Evolutionary conservation across 37 sponge, comb jelly and placozoan species (phyloP).

Genomic region (Aplysina aerophoba): DNA sequence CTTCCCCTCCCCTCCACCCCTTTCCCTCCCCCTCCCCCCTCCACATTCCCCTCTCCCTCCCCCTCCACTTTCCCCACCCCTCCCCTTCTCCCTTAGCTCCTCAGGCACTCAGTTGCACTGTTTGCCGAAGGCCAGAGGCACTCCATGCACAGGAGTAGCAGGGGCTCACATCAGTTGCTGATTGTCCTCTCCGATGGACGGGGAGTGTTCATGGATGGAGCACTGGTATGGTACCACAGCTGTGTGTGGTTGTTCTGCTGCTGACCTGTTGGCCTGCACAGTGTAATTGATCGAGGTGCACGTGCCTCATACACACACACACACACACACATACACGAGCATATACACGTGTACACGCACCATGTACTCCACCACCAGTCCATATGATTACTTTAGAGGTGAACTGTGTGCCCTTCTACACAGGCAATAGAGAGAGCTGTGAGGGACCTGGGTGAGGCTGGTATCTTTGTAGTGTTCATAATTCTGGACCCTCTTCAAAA

Average conservation of each 20-base stretch:
- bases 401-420: neutral
- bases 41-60: no score
- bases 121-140: slow-evolving; percentile 27
- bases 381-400: neutral
- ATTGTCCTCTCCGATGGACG: slow-evolving; percentile 95
- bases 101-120: slow-evolving; percentile 42
- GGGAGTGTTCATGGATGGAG: slow-evolving; percentile 90
- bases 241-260: neutral
- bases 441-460: slow-evolving; percentile 76
- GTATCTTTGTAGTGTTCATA: slow-evolving; percentile 89
- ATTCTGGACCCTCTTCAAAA: slow-evolving; percentile 83
- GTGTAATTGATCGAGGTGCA: no score
- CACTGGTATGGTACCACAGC: slow-evolving; percentile 40
- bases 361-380: neutral
- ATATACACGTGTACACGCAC: no score
- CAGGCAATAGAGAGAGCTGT: slow-evolving; percentile 78
- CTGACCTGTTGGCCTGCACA: neutral
- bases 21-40: no score
- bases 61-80: no score
- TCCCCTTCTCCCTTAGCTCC: slow-evolving; percentile 44
- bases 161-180: slow-evolving; percentile 72
- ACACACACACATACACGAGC: neutral
- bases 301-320: neutral
- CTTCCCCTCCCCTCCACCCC: no score
- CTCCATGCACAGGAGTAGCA: neutral